Conservation (phyloP, 1,140 invertebrate genomes). For the Adoxophyes honmai region DNA sequence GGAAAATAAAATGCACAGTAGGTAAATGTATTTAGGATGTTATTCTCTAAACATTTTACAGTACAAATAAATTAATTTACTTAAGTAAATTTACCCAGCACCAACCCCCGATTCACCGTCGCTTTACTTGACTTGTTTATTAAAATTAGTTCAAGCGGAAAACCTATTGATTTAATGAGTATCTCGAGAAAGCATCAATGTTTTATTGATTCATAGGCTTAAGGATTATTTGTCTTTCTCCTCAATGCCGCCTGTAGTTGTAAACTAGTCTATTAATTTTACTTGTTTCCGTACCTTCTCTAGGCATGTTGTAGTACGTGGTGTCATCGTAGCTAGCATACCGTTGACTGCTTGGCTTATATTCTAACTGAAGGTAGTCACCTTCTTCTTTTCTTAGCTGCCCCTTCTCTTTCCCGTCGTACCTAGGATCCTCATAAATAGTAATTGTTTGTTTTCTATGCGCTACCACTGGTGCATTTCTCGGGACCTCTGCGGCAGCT, state of each 20-base stretch:
- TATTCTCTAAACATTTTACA: neutral
- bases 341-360: constrained; percentile 63
- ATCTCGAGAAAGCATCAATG: constrained; percentile 30
- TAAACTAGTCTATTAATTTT: constrained; percentile 74
- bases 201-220: neutral
- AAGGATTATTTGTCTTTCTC: neutral
- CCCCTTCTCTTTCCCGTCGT: constrained; percentile 56
- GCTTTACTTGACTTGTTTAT: constrained; percentile 18
- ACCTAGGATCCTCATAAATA: constrained; percentile 79
- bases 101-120: constrained; percentile 22
- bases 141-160: constrained; percentile 7
- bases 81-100: constrained; percentile 25
- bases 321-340: constrained; percentile 70
- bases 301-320: constrained; percentile 48
- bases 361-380: constrained; percentile 63
- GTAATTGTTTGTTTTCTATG: constrained; percentile 73
- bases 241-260: constrained; percentile 63
- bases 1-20: constrained; percentile 3
- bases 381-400: constrained; percentile 63
- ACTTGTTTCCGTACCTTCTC: constrained; percentile 57
- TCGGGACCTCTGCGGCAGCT: constrained; percentile 45
- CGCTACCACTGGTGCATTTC: constrained; percentile 59
- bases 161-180: constrained; percentile 25
- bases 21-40: neutral
- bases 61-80: neutral